Percentiles rank a stretch among this genome's conserved stretches.
phyloP scores from a whole-genome alignment of 2,113 vertebrate genomes.

The Rana temporaria region DNA sequence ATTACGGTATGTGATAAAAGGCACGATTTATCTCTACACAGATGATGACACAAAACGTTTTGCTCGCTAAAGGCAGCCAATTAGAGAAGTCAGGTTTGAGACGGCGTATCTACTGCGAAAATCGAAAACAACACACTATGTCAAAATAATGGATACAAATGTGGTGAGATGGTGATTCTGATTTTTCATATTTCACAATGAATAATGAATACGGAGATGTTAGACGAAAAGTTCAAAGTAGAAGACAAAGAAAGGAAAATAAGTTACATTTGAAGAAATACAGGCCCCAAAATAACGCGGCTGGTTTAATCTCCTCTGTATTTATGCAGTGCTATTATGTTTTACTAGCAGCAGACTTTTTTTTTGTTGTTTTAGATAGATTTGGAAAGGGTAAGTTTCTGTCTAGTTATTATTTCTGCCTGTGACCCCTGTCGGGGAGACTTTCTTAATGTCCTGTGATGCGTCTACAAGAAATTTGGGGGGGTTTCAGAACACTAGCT shows the following conservation, averaged over 20 bases:
- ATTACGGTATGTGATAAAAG: constrained; percentile 32
- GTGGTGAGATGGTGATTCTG: constrained; percentile 1
- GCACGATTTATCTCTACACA: constrained; percentile 25
- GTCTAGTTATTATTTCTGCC: too few species aligned
- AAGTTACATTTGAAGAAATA: background rate
- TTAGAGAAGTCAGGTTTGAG: background rate
- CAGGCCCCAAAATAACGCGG: background rate
- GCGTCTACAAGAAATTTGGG: too few species aligned
- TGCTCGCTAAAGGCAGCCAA: background rate
- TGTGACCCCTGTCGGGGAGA: too few species aligned
- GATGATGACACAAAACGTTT: constrained; percentile 35
- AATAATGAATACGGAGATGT: background rate
- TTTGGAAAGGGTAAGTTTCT: too few species aligned
- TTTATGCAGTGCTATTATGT: too few species aligned
- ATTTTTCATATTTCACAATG: background rate
- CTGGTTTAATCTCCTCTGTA: too few species aligned
- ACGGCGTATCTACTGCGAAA: background rate
- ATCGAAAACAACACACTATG: background rate
- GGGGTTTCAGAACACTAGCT: too few species aligned
- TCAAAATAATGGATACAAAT: background rate
- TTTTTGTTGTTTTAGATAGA: too few species aligned
- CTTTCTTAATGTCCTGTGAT: too few species aligned
- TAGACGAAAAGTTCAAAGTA: background rate
- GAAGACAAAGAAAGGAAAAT: constrained; percentile 2
- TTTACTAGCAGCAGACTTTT: too few species aligned